Conservation (phyloP, 2,797 vertebrate species). For the Squalus acanthias region DNA sequence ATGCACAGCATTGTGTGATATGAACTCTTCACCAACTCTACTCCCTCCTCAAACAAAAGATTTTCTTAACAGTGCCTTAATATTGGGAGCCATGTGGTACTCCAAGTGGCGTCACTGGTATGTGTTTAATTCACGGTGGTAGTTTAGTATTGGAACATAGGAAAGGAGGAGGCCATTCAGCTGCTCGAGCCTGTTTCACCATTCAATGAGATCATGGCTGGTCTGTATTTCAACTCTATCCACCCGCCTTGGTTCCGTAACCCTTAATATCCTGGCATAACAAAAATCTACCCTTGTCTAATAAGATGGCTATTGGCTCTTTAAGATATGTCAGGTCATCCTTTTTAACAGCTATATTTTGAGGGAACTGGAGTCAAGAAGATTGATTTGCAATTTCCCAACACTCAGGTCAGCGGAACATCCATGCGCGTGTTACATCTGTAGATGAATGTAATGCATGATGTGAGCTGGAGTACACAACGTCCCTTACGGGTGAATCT, state of each 20-base stretch:
- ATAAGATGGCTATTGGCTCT: background rate
- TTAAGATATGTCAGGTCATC: background rate
- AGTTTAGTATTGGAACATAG: no score
- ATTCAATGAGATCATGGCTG: background rate
- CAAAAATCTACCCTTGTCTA: background rate
- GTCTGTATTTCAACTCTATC: background rate
- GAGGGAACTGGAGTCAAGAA: background rate
- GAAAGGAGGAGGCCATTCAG: no score
- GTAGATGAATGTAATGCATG: background rate
- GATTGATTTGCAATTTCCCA: background rate
- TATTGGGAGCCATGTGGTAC: background rate
- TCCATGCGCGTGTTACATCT: background rate
- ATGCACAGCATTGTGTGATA: background rate
- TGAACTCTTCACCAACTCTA: background rate
- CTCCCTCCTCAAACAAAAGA: background rate
- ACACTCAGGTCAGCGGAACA: background rate
- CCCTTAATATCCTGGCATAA: background rate
- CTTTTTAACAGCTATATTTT: background rate
- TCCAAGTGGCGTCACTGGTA: no score
- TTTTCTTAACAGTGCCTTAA: background rate
- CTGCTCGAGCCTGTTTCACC: background rate
- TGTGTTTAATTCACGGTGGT: background rate
- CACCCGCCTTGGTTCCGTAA: background rate
- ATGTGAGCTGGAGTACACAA: background rate
- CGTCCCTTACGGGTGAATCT: background rate